A percentile compares a stretch with the other conserved stretches of the same genome.
These are phyloP conservation scores for Lysandra bellargus DNA, from an alignment of 2,888 invertebrate genomes.

Conservation along the genomic window DNA sequence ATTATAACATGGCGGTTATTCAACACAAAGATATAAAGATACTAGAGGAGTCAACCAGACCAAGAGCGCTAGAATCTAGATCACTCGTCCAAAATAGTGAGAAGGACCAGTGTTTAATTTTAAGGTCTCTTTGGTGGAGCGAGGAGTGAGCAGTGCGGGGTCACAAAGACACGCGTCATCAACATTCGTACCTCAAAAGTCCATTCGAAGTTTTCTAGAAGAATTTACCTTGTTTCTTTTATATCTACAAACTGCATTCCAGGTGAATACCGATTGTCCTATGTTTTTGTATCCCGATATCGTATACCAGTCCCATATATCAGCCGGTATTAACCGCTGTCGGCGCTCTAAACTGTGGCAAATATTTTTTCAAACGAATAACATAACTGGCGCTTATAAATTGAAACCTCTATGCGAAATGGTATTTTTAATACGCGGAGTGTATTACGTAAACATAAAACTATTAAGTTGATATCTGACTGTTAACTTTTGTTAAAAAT, in stretches of 20 bases:
- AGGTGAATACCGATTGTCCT: too few species aligned
- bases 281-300: neutral
- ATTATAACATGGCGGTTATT: neutral
- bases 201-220: too few species aligned
- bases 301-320: neutral
- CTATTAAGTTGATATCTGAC: neutral
- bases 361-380: constrained; percentile 18
- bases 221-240: too few species aligned
- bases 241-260: too few species aligned
- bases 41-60: too few species aligned
- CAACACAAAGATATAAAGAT: neutral
- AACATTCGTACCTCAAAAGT: too few species aligned
- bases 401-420: constrained; percentile 22
- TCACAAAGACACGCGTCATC: too few species aligned
- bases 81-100: too few species aligned
- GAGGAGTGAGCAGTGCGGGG: too few species aligned
- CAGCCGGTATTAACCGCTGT: neutral
- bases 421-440: constrained; percentile 19
- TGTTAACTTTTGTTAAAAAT: neutral
- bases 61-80: too few species aligned
- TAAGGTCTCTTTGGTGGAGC: too few species aligned
- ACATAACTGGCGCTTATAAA: constrained; percentile 24
- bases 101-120: too few species aligned
- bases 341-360: constrained; percentile 8
- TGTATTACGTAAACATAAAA: neutral